A percentile compares a stretch with the other conserved stretches of the same genome.
phyloP scores from a whole-genome alignment of 2,113 vertebrate genomes.

The Ammodytes marinus region DNA sequence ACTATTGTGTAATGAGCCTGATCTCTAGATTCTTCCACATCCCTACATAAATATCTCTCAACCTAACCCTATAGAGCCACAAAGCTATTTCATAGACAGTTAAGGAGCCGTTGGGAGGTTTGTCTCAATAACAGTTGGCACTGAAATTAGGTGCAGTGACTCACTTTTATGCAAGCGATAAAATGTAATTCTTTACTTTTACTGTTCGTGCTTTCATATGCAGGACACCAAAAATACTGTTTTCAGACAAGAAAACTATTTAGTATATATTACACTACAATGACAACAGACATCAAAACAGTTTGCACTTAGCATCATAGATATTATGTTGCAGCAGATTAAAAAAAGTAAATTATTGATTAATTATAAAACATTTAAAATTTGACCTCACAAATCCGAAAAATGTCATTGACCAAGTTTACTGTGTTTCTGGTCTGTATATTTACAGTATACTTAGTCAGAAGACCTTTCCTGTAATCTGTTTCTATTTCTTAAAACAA shows the following conservation, averaged over 20 bases:
- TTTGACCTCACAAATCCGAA: background rate
- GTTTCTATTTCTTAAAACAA: background rate
- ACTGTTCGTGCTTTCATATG: conserved; percentile 3
- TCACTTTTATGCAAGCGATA: conserved; percentile 25
- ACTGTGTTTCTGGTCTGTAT: background rate
- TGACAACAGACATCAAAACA: background rate
- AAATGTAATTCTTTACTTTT: conserved; percentile 28
- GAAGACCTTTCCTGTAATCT: background rate
- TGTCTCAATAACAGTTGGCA: conserved; percentile 18
- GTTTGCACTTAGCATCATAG: background rate
- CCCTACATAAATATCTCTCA: conserved; percentile 32
- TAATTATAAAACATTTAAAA: background rate
- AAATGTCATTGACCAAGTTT: background rate
- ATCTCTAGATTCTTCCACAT: conserved; percentile 41
- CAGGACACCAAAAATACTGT: too few relatives aligned
- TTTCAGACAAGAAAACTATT: background rate
- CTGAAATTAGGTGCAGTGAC: conserved; percentile 26
- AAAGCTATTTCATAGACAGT: conserved; percentile 24
- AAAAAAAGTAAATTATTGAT: background rate
- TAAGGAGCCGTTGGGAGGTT: conserved; percentile 17
- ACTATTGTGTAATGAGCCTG: conserved; percentile 46
- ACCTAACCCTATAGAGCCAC: conserved; percentile 8
- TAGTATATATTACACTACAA: background rate
- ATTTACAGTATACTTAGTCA: background rate
- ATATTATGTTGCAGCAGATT: background rate